Base-by-base conservation (phyloP, 1,140 invertebrate genomes). In the Drosophila tani region DNA sequence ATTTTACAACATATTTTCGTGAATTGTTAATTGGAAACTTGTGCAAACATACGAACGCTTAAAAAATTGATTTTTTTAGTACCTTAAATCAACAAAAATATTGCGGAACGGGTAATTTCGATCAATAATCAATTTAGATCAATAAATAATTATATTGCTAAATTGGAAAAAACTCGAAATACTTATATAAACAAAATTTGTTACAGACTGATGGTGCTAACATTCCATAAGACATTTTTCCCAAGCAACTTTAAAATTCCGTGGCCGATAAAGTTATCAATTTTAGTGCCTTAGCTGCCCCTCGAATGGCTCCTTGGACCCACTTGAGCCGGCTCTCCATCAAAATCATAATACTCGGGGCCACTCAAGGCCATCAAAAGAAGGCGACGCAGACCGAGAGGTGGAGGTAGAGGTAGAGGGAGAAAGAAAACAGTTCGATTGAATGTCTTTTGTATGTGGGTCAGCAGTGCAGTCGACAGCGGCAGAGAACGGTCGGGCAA, bases 361-460 rank as follows among this genome's bases (percentile, higher is more conserved):
- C 55, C 55, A 77, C 63, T 77, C 75, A 77, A 77, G 75, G 75
- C 75, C 74, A 78, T 74, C 68, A 74, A 60, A 74, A 27, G 67
- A 58, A 15, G 46, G 50, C 38, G 43, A 68, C 17, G 14, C 15
- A 24, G 38, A 41, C 46, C 59, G 60, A 60, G 53, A 57, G 66
- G 29, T 47, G 56, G 45, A 50, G 17, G 3, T 57, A 40, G 15
- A 15, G 29, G 21, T 17, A 12, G 50, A 9, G 29, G 43, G 32
- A 27, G 41, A 51, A 55, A 60, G 46, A 75, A 63, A 70, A 84
- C 81, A 71, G 77, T 85, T 77, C 51, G 75, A 88, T 90, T 88
- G 85, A 88, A 88, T 85, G 79, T 91, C 79, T 90, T 75, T 81
- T 75, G 51, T 76, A 90, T 90, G 82, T 90, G 86, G 85, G 85